Base-by-base conservation (phyloP, 1,140 invertebrate species). In the Panonychus citri region DNA sequence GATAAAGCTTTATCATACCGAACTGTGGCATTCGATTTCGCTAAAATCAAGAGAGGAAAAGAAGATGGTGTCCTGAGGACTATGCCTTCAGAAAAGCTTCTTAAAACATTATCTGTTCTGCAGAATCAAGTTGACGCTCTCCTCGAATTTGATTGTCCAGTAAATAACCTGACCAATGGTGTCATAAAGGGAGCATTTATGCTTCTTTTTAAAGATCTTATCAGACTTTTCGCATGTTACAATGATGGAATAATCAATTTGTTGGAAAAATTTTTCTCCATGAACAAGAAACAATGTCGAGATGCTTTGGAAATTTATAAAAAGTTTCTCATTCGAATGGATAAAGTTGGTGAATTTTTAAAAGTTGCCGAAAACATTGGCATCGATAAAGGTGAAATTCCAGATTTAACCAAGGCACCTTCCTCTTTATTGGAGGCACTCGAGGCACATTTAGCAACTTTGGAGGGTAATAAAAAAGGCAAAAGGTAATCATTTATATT, bases 161-260 rank as follows among this genome's bases (percentile, higher is more conserved):
- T 87, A 59, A 90, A 91, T 69, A 94, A 99, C 70, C 78, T 99
- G 61, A 89, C 82, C 61, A 98, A 99, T 72, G 88, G 90, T 50
- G 90, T 99, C 54, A 97, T 99, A 66, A 96, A 93, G 67, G 88
- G 93, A 75, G 87, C 85, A 63, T 99, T 98, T 70, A 93, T 97
- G 83, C 75, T 98, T 57, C 76, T 99, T 46, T 98, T 98, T 72
- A 79, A 93, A 71, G 95, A 99, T 77, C 78, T 98, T 63, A 98
- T 99, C 69, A 79, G 94, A 63, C 74, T 99, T 57, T 99, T 98
- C 77, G 95, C 94, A 51, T 95, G 93, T 70, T 98, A 98, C 74
- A 99, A 99, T 71, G 94, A 99, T 73, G 94, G 90, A 62, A 93
- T 98, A 63, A 99, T 99, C 65, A 99, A 98, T 77, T 77, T 98